Base-by-base conservation (phyloP, 2,888 invertebrate species). In the Cephus spinipes region DNA sequence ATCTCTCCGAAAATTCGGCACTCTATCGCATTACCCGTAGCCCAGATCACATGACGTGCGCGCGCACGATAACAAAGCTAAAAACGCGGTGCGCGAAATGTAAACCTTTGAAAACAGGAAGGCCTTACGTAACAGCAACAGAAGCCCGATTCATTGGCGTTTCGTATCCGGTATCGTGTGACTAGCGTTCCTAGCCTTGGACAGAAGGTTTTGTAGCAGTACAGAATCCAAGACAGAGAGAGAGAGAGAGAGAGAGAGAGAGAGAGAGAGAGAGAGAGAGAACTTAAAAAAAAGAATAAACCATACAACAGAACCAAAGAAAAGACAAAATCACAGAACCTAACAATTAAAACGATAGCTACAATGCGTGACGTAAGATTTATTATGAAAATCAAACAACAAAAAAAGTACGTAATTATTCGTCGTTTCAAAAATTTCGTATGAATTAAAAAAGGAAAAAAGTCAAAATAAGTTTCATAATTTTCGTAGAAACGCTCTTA, bases 121-220 rank as follows among this genome's bases (percentile, higher is more conserved):
- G 80, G 73, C 76, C 35, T 82, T 82, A 78, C 77, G 81, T 78
- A 81, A 82, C 76, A 32, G 40, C 69, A 77, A 82, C 78, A 81
- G 82, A 82, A 77, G 71, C 76, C 36, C 80, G 78, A 81, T 81
- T 82, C 77, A 81, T 80, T 80, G 80, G 78, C 73, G 77, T 74
- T 77, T 75, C 71, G 71, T 69, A 40, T 76, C 76, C 69, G 74
- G 76, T 79, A 73, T 74, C 68, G 55, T 55, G 23, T 23, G 55
- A 55, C 55, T 9, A 23, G 55, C 23, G 55, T 55, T 23, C 23
- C 23, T 23, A 23, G 55, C 55, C 55, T 55, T 55, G 23, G 23
- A 23, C 23, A 9, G 55, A 55, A 55, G 55, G 23, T 9, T 55
- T 55, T 23, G 9, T 55, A 23, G 55, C 55, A 23, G 23, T 23